phyloP scores from a whole-genome alignment of 2,797 vertebrate species.

The Cyclura pinguis region DNA sequence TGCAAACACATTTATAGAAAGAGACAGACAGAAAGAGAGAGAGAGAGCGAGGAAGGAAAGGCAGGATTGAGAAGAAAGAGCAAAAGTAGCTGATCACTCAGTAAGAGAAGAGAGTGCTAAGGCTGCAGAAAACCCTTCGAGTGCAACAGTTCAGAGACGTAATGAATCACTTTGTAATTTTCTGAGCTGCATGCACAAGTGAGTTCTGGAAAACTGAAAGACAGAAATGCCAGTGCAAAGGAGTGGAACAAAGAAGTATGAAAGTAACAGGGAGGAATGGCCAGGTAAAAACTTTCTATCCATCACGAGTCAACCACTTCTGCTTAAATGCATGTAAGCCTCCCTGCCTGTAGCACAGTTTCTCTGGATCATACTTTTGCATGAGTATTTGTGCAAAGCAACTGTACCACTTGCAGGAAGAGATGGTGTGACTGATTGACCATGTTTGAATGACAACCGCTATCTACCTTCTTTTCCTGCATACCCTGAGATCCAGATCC shows the following conservation, averaged over 20 bases:
- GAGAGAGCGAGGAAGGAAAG: background rate
- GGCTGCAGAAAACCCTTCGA: slow-evolving; percentile 1
- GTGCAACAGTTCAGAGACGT: background rate
- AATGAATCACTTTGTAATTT: background rate
- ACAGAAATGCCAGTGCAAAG: background rate
- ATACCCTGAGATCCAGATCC: too few species aligned
- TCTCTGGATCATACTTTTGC: too few species aligned
- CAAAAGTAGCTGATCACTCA: slow-evolving; percentile 45
- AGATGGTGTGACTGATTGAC: too few species aligned
- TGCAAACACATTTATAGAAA: slow-evolving; percentile 80
- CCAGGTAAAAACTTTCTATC: background rate
- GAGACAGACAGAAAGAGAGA: slow-evolving; percentile 57
- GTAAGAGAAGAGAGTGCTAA: slow-evolving; percentile 52
- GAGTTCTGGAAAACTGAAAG: background rate
- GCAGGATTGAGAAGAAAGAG: background rate
- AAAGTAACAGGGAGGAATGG: background rate
- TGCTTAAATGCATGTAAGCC: background rate
- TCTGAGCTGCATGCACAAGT: background rate
- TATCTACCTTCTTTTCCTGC: too few species aligned
- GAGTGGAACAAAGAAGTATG: background rate
- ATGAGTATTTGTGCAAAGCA: too few species aligned
- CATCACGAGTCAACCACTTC: background rate
- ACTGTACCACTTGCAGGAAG: too few species aligned
- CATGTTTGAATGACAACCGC: too few species aligned
- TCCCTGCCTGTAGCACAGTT: too few species aligned